These are phyloP conservation scores for Mus minutoides DNA, from an alignment of 2,797 vertebrate genomes.

Conservation along the genomic window DNA sequence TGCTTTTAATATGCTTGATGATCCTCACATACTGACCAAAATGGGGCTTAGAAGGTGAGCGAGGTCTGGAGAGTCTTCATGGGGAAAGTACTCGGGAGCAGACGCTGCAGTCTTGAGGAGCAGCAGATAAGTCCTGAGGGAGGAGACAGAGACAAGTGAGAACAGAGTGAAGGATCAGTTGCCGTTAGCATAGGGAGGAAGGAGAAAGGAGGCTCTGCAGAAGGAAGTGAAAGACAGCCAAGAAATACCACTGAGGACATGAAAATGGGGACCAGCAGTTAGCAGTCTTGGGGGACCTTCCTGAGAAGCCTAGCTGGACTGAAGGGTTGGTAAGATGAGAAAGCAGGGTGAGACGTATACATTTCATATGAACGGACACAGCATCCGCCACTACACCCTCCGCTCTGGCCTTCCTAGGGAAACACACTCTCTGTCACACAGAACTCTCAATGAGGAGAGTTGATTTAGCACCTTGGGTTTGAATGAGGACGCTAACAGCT, in stretches of 20 bases:
- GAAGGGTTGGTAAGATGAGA: background rate
- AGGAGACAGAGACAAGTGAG: background rate
- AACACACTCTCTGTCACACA: conserved; percentile 38
- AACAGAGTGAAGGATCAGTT: background rate
- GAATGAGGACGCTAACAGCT: background rate
- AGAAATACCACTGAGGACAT: background rate
- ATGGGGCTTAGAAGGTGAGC: background rate
- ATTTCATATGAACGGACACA: background rate
- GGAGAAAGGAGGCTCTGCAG: background rate
- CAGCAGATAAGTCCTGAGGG: background rate
- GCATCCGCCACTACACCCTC: background rate
- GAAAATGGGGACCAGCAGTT: background rate
- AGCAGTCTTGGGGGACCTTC: background rate
- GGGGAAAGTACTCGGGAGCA: background rate
- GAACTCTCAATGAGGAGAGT: conserved; percentile 27
- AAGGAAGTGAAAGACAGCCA: background rate
- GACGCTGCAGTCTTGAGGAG: background rate
- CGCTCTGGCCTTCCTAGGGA: background rate
- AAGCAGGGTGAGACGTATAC: background rate
- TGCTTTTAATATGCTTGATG: background rate
- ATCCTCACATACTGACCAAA: background rate
- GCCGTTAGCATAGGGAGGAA: background rate
- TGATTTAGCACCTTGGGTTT: conserved; percentile 66
- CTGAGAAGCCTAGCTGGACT: background rate
- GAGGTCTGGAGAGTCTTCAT: background rate